Conservation (phyloP, 2,888 invertebrate genomes). For the Notodonta ziczac region DNA sequence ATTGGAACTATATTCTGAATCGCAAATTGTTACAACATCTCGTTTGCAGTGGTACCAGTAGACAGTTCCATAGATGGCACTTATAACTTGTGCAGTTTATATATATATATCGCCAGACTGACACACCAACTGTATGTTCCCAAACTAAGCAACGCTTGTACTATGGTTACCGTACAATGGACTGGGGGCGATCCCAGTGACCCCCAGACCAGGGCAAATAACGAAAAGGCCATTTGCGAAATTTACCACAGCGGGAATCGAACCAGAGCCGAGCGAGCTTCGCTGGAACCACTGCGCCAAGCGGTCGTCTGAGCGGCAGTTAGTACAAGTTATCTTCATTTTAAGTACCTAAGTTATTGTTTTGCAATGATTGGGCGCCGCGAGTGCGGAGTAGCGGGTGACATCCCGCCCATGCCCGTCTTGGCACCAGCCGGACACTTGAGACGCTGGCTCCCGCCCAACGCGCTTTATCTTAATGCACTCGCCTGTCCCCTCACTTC, state of each 20-base stretch:
- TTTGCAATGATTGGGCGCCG: slow-evolving; percentile 13
- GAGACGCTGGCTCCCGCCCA: slow-evolving; percentile 79
- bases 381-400: slow-evolving; percentile 25
- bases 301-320: too few relatives aligned
- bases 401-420: slow-evolving; percentile 46
- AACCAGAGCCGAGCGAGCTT: not conserved
- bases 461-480: slow-evolving; percentile 79
- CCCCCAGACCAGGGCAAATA: too few relatives aligned
- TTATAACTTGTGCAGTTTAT: too few relatives aligned
- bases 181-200: too few relatives aligned
- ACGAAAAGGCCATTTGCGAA: too few relatives aligned
- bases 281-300: too few relatives aligned
- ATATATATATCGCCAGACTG: too few relatives aligned
- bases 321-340: not conserved
- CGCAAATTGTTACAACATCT: not conserved
- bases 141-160: too few relatives aligned
- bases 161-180: too few relatives aligned
- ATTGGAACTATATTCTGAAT: slow-evolving; percentile 11
- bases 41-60: too few relatives aligned
- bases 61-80: too few relatives aligned
- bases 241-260: not conserved
- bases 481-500: slow-evolving; percentile 71
- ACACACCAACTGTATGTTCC: too few relatives aligned
- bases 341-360: slow-evolving; percentile 6
- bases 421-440: slow-evolving; percentile 74